phyloP scores from a whole-genome alignment of 1,140 invertebrate genomes.

The Drusus annulatus region DNA sequence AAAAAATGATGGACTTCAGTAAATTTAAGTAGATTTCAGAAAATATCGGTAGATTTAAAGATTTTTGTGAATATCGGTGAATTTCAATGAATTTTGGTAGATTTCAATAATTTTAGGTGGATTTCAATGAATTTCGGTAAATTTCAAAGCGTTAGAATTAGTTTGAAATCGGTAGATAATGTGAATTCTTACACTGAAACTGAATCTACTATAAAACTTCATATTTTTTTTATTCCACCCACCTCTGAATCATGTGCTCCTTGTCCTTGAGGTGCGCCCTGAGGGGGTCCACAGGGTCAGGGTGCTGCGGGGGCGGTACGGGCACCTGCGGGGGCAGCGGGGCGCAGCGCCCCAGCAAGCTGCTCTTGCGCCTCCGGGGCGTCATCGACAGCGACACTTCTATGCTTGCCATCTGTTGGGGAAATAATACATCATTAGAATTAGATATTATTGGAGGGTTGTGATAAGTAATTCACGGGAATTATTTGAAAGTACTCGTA shows the following conservation, averaged over 20 bases:
- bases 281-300: constrained; percentile 61
- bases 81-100: too few relatives aligned
- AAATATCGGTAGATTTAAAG: too few relatives aligned
- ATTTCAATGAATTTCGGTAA: too few relatives aligned
- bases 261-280: constrained; percentile 77
- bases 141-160: too few relatives aligned
- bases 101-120: too few relatives aligned
- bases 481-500: too few relatives aligned
- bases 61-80: too few relatives aligned
- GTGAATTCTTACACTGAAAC: too few relatives aligned
- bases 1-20: too few relatives aligned
- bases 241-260: constrained; percentile 83
- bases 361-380: constrained; percentile 74
- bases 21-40: too few relatives aligned
- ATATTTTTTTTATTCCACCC: neutral
- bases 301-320: constrained; percentile 61
- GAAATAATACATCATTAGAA: constrained; percentile 33
- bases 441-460: neutral
- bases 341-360: constrained; percentile 61
- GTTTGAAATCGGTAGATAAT: too few relatives aligned
- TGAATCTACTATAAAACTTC: too few relatives aligned
- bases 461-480: neutral
- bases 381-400: constrained; percentile 84
- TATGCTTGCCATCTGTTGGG: constrained; percentile 86
- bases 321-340: constrained; percentile 38